Percentiles rank a stretch among this genome's conserved stretches.
Evolutionary conservation across 2,888 invertebrate genomes (phyloP).

Genomic region (Pristionchus mayeri): DNA sequence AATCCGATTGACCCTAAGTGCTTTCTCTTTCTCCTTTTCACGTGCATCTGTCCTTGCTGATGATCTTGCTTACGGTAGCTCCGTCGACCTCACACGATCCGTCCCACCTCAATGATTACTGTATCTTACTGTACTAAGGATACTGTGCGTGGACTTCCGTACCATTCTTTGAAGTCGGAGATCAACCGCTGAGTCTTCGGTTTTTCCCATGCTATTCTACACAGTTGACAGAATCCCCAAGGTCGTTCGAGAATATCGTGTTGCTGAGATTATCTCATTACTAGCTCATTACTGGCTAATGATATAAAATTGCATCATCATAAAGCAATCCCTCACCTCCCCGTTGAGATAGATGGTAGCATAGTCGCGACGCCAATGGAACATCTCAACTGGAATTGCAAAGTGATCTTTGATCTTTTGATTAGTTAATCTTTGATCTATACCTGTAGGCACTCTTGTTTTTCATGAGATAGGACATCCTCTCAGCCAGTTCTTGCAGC

Average conservation of each 20-base stretch:
- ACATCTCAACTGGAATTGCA: conserved; percentile 77
- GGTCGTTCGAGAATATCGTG: conserved; percentile 74
- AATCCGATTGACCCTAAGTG: conserved; percentile 8
- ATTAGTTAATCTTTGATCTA: conserved; percentile 11
- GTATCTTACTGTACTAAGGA: neutral
- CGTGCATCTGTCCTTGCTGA: conserved; percentile 1
- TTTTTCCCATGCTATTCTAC: conserved; percentile 64
- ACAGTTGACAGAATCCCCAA: conserved; percentile 75
- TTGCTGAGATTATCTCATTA: neutral
- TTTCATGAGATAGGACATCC: conserved; percentile 77
- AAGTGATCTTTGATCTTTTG: neutral
- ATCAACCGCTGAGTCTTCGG: neutral
- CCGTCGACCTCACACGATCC: conserved; percentile 42
- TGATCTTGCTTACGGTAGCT: conserved; percentile 9
- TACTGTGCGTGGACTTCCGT: neutral
- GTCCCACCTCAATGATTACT: conserved; percentile 33
- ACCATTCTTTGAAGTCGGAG: conserved; percentile 39
- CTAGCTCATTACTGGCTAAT: neutral
- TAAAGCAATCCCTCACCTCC: conserved; percentile 25
- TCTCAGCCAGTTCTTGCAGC: conserved; percentile 77
- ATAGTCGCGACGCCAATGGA: conserved; percentile 77
- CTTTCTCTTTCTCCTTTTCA: neutral
- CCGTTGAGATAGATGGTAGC: conserved; percentile 72
- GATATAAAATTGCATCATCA: too few relatives aligned
- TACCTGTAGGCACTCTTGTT: conserved; percentile 77